A percentile compares a stretch with the other conserved stretches of the same genome.
These are phyloP conservation scores for Stylophora pistillata DNA, from an alignment of 64 coral and sea anemone genomes.

Conservation along the genomic window DNA sequence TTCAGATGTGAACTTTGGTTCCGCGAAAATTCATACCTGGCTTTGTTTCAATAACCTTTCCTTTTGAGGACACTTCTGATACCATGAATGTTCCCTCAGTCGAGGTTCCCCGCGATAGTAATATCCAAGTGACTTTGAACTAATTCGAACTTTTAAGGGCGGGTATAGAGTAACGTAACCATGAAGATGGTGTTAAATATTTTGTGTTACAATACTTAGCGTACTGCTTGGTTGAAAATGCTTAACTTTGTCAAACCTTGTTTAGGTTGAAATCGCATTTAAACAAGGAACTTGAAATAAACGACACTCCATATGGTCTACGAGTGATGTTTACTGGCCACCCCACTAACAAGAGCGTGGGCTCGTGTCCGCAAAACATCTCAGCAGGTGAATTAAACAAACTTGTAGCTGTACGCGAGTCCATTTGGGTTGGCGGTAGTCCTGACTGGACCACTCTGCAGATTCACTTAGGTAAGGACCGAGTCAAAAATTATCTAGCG, in stretches of 20 bases:
- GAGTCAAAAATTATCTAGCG: not conserved
- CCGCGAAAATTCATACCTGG: too few relatives aligned
- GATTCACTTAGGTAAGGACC: constrained; percentile 52
- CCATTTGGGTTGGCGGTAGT: constrained; percentile 67
- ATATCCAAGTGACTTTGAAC: too few relatives aligned
- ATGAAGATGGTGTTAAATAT: not conserved
- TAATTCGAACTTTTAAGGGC: too few relatives aligned
- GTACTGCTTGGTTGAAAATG: too few relatives aligned
- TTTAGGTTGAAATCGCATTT: constrained; percentile 59
- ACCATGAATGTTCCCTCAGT: too few relatives aligned
- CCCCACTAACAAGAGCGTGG: constrained; percentile 26
- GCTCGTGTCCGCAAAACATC: constrained; percentile 15
- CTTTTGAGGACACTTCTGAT: too few relatives aligned
- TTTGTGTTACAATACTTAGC: not conserved
- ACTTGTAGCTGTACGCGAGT: not conserved
- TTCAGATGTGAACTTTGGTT: too few relatives aligned
- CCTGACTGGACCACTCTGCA: constrained; percentile 66
- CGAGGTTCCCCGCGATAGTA: too few relatives aligned
- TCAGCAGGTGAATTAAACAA: not conserved
- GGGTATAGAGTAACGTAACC: too few relatives aligned
- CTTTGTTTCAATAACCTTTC: too few relatives aligned
- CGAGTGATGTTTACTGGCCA: constrained; percentile 61
- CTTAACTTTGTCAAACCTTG: not conserved
- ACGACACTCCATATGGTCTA: constrained; percentile 70
- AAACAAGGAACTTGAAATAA: constrained; percentile 53